A percentile compares a stretch with the other conserved stretches of the same genome.
Conservation (phyloP, 2,113 vertebrate genomes). For the Hylia prasina region DNA sequence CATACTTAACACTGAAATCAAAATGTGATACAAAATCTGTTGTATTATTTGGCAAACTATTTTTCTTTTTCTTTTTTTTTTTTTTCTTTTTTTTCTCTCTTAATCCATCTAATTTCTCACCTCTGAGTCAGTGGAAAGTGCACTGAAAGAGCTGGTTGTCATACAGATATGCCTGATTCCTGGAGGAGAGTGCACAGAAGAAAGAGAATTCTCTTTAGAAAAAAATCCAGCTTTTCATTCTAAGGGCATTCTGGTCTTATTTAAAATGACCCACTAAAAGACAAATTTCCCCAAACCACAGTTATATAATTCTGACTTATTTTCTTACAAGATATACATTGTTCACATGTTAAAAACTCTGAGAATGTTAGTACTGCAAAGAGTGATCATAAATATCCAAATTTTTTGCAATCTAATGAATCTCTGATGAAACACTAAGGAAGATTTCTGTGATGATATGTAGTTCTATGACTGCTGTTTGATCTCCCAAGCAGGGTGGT, state of each 20-base stretch:
- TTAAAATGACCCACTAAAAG: not conserved
- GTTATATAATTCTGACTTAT: not conserved
- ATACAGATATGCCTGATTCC: not conserved
- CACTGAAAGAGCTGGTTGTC: not conserved
- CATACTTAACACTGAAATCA: not conserved
- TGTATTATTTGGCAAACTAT: not conserved
- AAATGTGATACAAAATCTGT: not conserved
- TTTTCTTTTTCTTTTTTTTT: not conserved
- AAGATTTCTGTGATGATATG: not conserved
- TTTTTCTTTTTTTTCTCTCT: not conserved
- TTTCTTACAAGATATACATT: not conserved
- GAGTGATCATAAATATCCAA: not conserved
- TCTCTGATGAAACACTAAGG: not conserved
- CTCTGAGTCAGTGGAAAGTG: not conserved
- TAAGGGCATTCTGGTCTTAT: not conserved
- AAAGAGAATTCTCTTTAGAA: not conserved
- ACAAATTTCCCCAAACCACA: not conserved
- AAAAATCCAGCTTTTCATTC: not conserved
- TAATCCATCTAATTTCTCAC: not conserved
- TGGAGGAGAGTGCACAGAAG: not conserved
- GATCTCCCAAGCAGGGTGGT: not conserved
- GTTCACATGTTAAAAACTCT: not conserved
- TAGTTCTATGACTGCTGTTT: not conserved
- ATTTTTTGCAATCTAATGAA: not conserved
- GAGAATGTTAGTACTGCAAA: not conserved